Base-by-base conservation (phyloP, 2,113 vertebrate species). In the Hemiprocne comata region DNA sequence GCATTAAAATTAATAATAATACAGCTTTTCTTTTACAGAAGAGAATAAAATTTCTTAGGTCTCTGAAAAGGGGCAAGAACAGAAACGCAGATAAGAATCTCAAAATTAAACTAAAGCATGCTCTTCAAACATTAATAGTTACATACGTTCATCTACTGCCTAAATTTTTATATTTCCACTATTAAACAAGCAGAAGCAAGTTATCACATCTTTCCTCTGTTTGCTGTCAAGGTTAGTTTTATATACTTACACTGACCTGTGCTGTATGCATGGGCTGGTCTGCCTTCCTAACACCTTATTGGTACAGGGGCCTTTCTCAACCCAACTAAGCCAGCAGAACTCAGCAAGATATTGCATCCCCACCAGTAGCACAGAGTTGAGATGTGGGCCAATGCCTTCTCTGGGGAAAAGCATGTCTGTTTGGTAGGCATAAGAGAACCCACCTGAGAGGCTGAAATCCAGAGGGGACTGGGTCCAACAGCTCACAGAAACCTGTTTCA, bases 401-500 rank as follows among this genome's bases (percentile, higher is more conserved):
- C 28, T 3, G 1, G 9, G 33, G 9, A 85, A 78, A 89, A 70
- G 1, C 0, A 0, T 2, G 3, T 21, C 11, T 14, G n/a, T 46
- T 48, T 18, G 33, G 61, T 74, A 86, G 19, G 8, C 55, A n/a
- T 14, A 65, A 61, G 1, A 65, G 31, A 38, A 55, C 15, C 4
- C 23, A 20, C 15, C 3, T 1, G 1, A 29, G 15, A 2, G 14
- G 40, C 42, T 36, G 46, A 76, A 91, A 70, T 55, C 33, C 46
- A 61, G 50, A 74, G 69, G 26, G 21, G n/a, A 44, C 1, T 0
- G 17, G 6, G 8, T 72, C 17, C 53, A 2, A 1, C 1, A 0
- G 17, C n/a, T 70, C 40, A 65, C 51, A 65, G n/a, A 65, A 25
- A 34, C 25, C 34, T 1, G 1, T 44, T 74, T 70, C 31, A 9